Evolutionary conservation across 2,113 vertebrate genomes (phyloP), one percentile per base, ranked within the genome.

Genomic region (Speoplatyrhinus poulsoni): DNA sequence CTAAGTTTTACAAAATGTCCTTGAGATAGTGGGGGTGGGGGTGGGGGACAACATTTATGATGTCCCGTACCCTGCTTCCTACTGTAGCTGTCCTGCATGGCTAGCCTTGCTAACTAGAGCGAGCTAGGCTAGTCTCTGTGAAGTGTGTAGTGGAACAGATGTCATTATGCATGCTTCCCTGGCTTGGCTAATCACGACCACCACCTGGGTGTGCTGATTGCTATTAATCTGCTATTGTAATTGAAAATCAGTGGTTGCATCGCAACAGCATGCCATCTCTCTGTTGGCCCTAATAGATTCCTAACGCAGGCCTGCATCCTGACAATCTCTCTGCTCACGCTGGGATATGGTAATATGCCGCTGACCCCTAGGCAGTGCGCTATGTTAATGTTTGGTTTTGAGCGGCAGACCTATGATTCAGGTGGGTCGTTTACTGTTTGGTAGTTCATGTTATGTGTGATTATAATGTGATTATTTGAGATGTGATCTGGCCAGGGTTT

Each of bases 151-250:
- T 73, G 79, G 77, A 86, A 80, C 89, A 88, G 82, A 87, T 90
- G 85, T 79, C 75, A 84, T 90, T 83, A 67, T 74, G 75, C 76
- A 79, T 69, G 80, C 79, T 66, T 72, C 53, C 77, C 80, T 76
- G 78, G 78, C 80, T 80, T 46, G 74, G 83, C 84, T 87, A 81
- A 91, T 91, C 83, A 86, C 65, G 68, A 64, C 55, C 79, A 74
- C 87, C 90, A 90, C 83, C 88, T 92, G 88, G 84, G 70, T 79
- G 60, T 55, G 60, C 73, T 87, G 87, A 86, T 84, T 87, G 41
- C 73, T 72, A 83, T 88, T 88, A 88, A 89, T 86, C 77, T 72
- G 59, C 67, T 65, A 74, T 87, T 87, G 81, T 91, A 89, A 90
- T 88, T 87, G 86, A 87, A 87, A 91, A 88, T 82, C 79, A 85